A percentile compares a stretch with the other conserved stretches of the same genome.
Conservation (phyloP, 2,113 vertebrate genomes). For the Podarcis raffonei region DNA sequence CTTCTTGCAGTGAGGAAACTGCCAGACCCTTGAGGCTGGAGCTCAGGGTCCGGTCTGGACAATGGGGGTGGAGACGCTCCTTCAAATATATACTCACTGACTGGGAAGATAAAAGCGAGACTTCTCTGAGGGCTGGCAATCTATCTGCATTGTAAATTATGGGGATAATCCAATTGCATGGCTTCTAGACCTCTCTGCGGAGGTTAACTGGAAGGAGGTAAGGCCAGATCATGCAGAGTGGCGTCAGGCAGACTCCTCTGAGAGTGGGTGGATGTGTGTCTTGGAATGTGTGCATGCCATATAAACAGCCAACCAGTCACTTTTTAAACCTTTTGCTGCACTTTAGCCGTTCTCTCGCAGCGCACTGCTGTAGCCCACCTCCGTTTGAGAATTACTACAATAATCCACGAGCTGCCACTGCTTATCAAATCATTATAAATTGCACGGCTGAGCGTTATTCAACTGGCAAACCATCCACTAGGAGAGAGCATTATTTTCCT, state of each 20-base stretch:
- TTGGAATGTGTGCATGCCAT: neutral
- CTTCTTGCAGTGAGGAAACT: too few relatives aligned
- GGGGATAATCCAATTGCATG: neutral
- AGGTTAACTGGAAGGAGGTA: neutral
- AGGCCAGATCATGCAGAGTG: neutral
- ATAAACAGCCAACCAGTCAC: too few relatives aligned
- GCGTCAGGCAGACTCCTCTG: neutral
- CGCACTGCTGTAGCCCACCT: neutral
- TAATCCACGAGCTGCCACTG: neutral
- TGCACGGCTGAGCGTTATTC: neutral
- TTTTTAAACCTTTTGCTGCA: neutral
- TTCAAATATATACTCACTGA: neutral
- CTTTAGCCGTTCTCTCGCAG: neutral
- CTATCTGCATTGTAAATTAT: neutral
- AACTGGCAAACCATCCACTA: neutral
- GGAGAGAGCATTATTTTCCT: neutral
- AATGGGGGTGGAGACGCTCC: too few relatives aligned
- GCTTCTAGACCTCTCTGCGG: too few relatives aligned
- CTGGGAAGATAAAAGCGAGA: too few relatives aligned
- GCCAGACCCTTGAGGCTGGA: too few relatives aligned
- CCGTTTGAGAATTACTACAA: neutral
- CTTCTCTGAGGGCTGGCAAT: neutral
- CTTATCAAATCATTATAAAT: constrained; percentile 1
- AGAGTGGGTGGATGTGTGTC: too few relatives aligned
- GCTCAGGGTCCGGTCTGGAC: too few relatives aligned